phyloP scores from a whole-genome alignment of 2,888 invertebrate species.

The Ceriagrion tenellum region DNA sequence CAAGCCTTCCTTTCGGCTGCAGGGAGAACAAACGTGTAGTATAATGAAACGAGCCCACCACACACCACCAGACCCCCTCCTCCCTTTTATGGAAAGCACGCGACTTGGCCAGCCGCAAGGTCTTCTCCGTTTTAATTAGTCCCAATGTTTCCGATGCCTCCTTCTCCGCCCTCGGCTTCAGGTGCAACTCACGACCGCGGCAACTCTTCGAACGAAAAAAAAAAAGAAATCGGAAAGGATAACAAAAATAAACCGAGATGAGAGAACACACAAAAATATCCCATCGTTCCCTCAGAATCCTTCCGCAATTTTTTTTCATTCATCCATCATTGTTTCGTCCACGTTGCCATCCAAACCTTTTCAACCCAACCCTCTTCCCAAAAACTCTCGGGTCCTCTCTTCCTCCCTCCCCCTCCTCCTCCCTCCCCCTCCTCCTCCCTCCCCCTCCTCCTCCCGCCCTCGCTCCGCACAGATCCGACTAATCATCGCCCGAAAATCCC shows the following conservation, averaged over 20 bases:
- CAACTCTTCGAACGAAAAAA: background rate
- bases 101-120: conserved; percentile 24
- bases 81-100: background rate
- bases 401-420: no score
- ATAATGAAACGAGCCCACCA: background rate
- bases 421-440: background rate
- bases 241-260: background rate
- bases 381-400: background rate
- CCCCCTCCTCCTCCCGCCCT: no score
- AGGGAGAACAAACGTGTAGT: background rate
- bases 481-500: no score
- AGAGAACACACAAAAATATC: background rate
- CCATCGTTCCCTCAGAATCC: conserved; percentile 39
- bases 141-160: background rate
- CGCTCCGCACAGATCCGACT: no score
- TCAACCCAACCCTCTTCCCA: background rate
- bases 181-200: background rate
- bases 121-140: conserved; percentile 11
- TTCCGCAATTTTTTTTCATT: background rate
- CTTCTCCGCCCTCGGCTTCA: background rate
- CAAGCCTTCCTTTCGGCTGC: background rate
- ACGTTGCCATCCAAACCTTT: background rate
- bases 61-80: background rate
- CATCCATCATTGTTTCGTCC: conserved; percentile 48
- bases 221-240: background rate